Base-by-base conservation (phyloP, 2,113 vertebrate species). In the Coturnix japonica region DNA sequence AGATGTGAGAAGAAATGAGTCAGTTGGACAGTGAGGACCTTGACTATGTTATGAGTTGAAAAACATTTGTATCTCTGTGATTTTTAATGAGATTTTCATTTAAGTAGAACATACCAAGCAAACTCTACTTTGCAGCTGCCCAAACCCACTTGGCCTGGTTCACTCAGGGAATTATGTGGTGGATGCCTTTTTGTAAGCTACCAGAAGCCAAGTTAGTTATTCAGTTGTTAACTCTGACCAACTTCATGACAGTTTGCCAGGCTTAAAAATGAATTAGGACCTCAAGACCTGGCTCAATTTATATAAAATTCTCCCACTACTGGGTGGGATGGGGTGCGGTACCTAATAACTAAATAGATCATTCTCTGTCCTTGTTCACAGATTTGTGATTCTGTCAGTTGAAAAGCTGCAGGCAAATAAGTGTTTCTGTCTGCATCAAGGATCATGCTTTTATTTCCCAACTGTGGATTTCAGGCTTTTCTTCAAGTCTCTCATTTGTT, bases 381-480 rank as follows among this genome's bases (percentile, higher is more conserved):
- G 33, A 75, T 89, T 63, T 87, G 60, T 89, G 67, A 59, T 71
- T 89, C 59, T 76, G 73, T 85, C 78, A 43, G 81, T 26, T 53
- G 65, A 88, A 81, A 59, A 85, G 64, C 78, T 89, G 51, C 71
- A 87, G 84, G 79, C 71, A 73, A 79, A 76, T 70, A 66, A 63
- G 66, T 82, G 25, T 63, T 89, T 66, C 56, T 91, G 30, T 70
- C 87, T 89, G 26, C 63, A 70, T 89, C 59, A 87, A 65, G 49
- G 41, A 70, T 37, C 66, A 63, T 28, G 9, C 6, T 85, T 81
- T 44, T 75, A n/a, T 56, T 82, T 73, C 81, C 69, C 49, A 21
- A n/a, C 28, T 51, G 14, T 33, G 33, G 28, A 53, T 39, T 77
- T 79, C 10, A 73, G 31, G 23, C 7, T 89, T 89, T 92, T 22